These are phyloP conservation scores for Macrobrachium nipponense DNA, from an alignment of 1,140 invertebrate species.

Conservation along the genomic window DNA sequence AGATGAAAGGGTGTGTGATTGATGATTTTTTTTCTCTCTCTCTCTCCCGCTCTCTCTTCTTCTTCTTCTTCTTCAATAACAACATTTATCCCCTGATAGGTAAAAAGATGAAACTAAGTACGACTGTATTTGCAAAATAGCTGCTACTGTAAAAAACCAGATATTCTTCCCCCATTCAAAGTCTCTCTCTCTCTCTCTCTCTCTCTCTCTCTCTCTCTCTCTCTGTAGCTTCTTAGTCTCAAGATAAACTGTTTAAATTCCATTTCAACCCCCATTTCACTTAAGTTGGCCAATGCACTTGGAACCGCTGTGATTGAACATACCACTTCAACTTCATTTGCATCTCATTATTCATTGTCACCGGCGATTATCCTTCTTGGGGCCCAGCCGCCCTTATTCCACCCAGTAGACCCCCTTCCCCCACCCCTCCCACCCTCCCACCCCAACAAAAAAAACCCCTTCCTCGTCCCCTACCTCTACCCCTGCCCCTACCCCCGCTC, in stretches of 20 bases:
- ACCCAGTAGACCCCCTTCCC: neutral
- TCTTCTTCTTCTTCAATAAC: no score
- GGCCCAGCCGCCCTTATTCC: neutral
- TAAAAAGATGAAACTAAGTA: no score
- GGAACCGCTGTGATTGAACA: constrained; percentile 13
- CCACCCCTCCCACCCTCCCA: neutral
- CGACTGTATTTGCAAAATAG: no score
- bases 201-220: constrained; percentile 3
- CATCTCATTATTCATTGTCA: constrained; percentile 25
- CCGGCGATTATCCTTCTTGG: constrained; percentile 2
- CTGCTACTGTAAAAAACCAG: no score
- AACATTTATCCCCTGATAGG: no score
- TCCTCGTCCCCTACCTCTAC: no score
- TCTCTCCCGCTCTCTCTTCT: no score
- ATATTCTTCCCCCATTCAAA: no score
- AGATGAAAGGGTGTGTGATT: no score
- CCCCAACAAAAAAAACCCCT: neutral
- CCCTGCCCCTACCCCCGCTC: neutral
- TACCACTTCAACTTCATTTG: constrained; percentile 19
- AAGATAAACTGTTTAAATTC: constrained; percentile 19
- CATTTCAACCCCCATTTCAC: constrained; percentile 13
- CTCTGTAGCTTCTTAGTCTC: constrained; percentile 9
- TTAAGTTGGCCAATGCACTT: constrained; percentile 11
- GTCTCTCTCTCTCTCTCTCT: neutral
- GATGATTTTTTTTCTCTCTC: no score